Percentiles rank a stretch among this genome's conserved stretches.
Evolutionary conservation across 2,888 invertebrate genomes (phyloP).

Genomic region (Hydraecia micacea): DNA sequence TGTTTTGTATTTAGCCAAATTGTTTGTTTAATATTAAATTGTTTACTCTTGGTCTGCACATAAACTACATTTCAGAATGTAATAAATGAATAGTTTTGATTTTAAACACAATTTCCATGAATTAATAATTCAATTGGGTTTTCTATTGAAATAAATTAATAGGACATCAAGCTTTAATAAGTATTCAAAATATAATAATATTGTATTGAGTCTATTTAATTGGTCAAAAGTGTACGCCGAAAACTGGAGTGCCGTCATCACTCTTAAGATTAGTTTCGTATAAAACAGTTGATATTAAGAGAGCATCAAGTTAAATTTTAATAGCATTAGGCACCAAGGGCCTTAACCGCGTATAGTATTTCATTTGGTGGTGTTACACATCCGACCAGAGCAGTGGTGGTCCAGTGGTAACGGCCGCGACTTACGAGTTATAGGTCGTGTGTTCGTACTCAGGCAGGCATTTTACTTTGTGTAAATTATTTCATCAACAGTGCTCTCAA

Average conservation of each 20-base stretch:
- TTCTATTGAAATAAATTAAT: background rate
- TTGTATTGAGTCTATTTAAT: constrained; percentile 45
- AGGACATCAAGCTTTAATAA: background rate
- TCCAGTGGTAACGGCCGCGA: no score
- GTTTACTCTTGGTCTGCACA: constrained; percentile 21
- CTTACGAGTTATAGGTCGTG: no score
- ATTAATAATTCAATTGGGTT: background rate
- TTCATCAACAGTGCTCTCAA: no score
- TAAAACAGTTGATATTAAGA: constrained; percentile 74
- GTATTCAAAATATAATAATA: background rate
- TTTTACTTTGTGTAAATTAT: no score
- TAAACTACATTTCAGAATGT: constrained; percentile 12
- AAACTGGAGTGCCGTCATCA: constrained; percentile 69
- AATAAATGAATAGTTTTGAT: constrained; percentile 6
- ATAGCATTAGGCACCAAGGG: constrained; percentile 68
- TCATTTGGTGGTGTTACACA: constrained; percentile 56
- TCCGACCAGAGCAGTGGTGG: constrained; percentile 15
- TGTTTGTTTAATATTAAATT: constrained; percentile 14
- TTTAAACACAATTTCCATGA: constrained; percentile 1
- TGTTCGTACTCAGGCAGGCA: no score
- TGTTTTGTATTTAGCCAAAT: constrained; percentile 6
- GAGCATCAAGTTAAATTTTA: constrained; percentile 74
- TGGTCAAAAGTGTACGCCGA: constrained; percentile 67
- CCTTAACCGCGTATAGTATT: constrained; percentile 66
- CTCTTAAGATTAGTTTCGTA: constrained; percentile 75